phyloP scores from a whole-genome alignment of 2,113 vertebrate genomes.

The Mastomys coucha region DNA sequence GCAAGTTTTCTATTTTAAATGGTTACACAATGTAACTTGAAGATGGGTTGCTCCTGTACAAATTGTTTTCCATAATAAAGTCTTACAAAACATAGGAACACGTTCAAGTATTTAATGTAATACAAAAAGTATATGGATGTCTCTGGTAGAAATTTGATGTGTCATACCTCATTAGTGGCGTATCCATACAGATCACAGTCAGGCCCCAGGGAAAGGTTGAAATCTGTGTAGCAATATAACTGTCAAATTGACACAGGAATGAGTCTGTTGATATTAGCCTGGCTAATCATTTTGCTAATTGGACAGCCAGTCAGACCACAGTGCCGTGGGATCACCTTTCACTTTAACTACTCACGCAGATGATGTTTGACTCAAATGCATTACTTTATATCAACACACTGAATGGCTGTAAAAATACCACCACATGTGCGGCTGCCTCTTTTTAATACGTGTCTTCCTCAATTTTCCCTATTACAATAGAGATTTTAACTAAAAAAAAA shows the following conservation, averaged over 20 bases:
- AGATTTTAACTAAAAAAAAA: constrained; percentile 84
- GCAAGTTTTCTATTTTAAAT: background rate
- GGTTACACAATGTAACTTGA: background rate
- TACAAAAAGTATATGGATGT: background rate
- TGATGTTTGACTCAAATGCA: constrained; percentile 91
- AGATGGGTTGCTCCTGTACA: background rate
- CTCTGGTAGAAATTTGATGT: background rate
- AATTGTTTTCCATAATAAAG: background rate
- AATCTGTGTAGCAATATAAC: constrained; percentile 82
- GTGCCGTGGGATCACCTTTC: constrained; percentile 87
- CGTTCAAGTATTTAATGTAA: background rate
- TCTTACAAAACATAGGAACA: background rate
- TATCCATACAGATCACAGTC: background rate
- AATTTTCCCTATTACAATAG: constrained; percentile 88
- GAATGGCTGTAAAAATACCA: constrained; percentile 90
- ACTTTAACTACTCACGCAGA: constrained; percentile 89
- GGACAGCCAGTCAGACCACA: constrained; percentile 83
- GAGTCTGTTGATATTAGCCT: constrained; percentile 89
- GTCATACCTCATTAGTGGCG: background rate
- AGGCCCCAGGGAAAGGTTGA: constrained; percentile 77
- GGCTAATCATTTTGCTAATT: constrained; percentile 90
- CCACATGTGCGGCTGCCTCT: constrained; percentile 88
- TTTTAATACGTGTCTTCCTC: constrained; percentile 92
- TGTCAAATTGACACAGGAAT: constrained; percentile 84
- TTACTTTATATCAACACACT: constrained; percentile 91